Base-by-base conservation (phyloP, 2,113 vertebrate genomes). In the Heptranchias perlo region DNA sequence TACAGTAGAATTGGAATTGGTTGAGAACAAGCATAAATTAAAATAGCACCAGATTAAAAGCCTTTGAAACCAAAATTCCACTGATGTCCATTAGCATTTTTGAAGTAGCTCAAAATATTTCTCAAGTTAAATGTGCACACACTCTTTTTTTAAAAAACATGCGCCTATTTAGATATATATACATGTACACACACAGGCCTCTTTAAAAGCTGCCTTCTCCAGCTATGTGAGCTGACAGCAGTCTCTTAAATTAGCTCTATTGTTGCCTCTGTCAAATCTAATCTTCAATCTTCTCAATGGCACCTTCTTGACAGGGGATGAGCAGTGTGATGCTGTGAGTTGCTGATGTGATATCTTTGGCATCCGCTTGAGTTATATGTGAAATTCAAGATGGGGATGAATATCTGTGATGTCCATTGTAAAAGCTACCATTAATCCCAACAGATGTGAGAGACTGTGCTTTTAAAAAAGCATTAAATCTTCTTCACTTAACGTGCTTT, bases 331-430 rank as follows among this genome's bases (percentile, higher is more conserved):
- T 67, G 62, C 23, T 67, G 25, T 95, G 65, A 69, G 65, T 28
- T 65, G 64, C 44, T 73, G 47, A 52, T 35, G 94, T 52, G 94
- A 95, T 95, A 95, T 52, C 65, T 95, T 95, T 69, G 94, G 94
- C 94, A 95, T 73, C 94, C 94, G 49, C 93, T 94, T 47, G 94
- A 95, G 65, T 61, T 95, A 95, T 69, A 95, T 95, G 94, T 95
- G 94, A 95, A 95, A 95, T 95, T 69, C 25, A 95, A 94, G 93
- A 94, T 67, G 93, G 16, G 39, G 44, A 49, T 94, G 62, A 44
- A 94, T 67, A 7, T 28, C 93, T 94, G 62, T 69, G 64, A 94
- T 94, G 94, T 69, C 94, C 52, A 65, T 95, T 95, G 64, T 95
- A 52, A 28, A 16, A n/a, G 25, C 44, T 11, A 52, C 47, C 94